Conservation (phyloP, 2,888 invertebrate species). For the Yponomeuta evonymella region DNA sequence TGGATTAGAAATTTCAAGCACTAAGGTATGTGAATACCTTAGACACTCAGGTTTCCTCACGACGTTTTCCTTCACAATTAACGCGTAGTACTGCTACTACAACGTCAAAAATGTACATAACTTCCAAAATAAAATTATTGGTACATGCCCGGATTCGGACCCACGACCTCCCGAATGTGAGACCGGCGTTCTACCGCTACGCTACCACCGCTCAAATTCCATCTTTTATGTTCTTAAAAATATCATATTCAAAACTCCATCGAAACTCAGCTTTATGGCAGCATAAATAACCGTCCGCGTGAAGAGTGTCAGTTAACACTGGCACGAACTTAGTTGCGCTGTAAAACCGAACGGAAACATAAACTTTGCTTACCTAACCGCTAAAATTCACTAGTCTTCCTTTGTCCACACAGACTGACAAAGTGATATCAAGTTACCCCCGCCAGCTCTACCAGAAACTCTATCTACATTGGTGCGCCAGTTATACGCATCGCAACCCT, state of each 20-base stretch:
- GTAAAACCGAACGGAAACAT: background rate
- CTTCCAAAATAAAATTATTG: no score
- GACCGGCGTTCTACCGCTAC: no score
- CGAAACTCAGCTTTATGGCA: background rate
- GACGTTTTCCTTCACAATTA: no score
- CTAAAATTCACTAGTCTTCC: conserved; percentile 1
- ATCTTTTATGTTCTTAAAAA: background rate
- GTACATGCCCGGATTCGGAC: no score
- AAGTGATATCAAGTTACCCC: background rate
- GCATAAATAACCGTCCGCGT: background rate
- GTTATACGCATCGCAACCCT: background rate
- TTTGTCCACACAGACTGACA: background rate
- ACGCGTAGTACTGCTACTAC: no score
- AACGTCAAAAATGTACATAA: no score
- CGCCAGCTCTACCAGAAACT: background rate
- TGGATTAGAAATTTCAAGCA: no score
- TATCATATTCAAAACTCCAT: background rate
- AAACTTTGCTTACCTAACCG: background rate
- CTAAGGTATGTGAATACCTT: no score
- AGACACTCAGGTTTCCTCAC: no score
- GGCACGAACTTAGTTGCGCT: background rate
- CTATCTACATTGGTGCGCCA: background rate
- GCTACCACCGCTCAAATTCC: background rate
- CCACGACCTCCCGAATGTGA: no score
- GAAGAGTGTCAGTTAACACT: background rate